Evolutionary conservation across 2,888 invertebrate genomes (phyloP), one percentile per base, ranked within the genome.

Genomic region (Parnassius glacialis): DNA sequence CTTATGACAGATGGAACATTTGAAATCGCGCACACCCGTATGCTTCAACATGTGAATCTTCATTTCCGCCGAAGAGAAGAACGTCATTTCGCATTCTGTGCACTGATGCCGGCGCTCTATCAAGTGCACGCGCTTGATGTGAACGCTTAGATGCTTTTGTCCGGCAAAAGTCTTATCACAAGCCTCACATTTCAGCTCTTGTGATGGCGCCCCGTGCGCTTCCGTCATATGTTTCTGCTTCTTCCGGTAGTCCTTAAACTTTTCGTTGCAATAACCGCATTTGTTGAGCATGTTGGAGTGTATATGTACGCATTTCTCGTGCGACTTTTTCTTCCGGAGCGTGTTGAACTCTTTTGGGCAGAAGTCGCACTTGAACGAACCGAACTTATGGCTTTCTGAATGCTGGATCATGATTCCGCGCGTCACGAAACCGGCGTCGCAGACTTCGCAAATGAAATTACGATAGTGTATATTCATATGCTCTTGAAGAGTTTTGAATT

Each of bases 341-440:
- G 90, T 90, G n/a, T 87, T 85, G 59, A 92, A 92, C 0, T 87
- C 81, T 72, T 92, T 92, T 0, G 85, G 75, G 64, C 92, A 92
- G 9, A 74, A 68, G 41, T 77, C 74, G 57, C 87, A 88, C 56
- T 79, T 75, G 66, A 83, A 86, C 0, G 75, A 73, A 0, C 85
- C 85, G 0, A 73, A 70, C 59, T 84, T 79, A 60, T 87, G 85
- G 0, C 75, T 79, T 51, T 80, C 76, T 0, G 74, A 74, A 63
- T 87, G 87, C 10, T 79, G 73, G 0, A 76, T 65, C 1, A 85
- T 67, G n/a, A 80, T 80, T 16, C 76, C 78, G 20, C 79, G 76
- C 34, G 78, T 82, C 0, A 86, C 80, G 48, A 86, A 87, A 0
- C 87, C 86, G 0, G 81, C 80, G 44, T 83, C 78, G 60, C 88